Conservation (phyloP, 2,797 vertebrate genomes). For the Pygocentrus nattereri region DNA sequence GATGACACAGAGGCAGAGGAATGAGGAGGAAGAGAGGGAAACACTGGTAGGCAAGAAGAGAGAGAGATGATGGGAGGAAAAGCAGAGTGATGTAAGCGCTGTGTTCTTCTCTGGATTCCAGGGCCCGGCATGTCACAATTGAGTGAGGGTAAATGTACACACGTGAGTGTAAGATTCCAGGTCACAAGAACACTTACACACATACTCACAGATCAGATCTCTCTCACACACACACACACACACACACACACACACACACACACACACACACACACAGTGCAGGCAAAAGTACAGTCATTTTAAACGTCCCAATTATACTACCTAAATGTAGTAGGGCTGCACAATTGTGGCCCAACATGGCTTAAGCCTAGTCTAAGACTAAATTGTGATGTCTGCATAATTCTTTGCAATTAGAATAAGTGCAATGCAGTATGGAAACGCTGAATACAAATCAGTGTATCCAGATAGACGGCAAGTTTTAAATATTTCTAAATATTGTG, state of each 20-base stretch:
- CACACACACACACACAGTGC: neutral
- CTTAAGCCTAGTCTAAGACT: no score
- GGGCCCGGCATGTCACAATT: conserved; percentile 59
- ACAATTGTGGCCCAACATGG: no score
- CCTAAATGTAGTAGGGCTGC: no score
- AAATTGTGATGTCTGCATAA: no score
- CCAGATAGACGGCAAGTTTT: no score
- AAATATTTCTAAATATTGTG: no score
- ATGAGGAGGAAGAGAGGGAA: conserved; percentile 29
- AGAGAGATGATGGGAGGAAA: neutral
- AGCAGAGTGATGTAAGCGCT: conserved; percentile 37
- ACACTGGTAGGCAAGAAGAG: conserved; percentile 1
- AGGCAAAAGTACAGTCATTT: neutral
- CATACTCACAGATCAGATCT: neutral
- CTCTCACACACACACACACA: conserved; percentile 30
- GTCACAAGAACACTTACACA: conserved; percentile 29
- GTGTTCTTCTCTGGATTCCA: conserved; percentile 49
- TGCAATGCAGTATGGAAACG: no score
- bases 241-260: conserved; percentile 23
- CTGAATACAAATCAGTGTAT: no score
- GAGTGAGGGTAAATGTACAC: conserved; percentile 55
- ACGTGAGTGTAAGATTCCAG: conserved; percentile 50
- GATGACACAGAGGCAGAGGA: conserved; percentile 40
- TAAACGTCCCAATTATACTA: no score
- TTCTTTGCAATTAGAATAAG: no score